Percentiles rank a stretch among this genome's conserved stretches.
These are phyloP conservation scores for Heliconius hewitsoni DNA, from an alignment of 1,140 invertebrate species.

Conservation along the genomic window DNA sequence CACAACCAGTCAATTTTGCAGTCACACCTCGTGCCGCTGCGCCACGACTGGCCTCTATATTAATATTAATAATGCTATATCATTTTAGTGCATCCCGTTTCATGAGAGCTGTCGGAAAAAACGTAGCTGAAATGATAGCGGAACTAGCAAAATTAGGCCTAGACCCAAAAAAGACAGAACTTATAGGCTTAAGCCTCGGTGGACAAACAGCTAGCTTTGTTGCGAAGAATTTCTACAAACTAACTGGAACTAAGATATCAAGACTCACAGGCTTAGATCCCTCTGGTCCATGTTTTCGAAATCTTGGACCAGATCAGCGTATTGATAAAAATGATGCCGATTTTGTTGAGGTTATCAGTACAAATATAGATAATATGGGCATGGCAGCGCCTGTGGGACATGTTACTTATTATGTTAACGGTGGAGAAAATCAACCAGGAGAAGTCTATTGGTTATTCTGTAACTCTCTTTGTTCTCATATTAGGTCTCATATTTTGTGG, in stretches of 20 bases:
- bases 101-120: conserved; percentile 27
- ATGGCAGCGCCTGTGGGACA: conserved; percentile 85
- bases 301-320: conserved; percentile 57
- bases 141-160: conserved; percentile 24
- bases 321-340: conserved; percentile 63
- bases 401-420: conserved; percentile 86
- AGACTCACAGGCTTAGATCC: conserved; percentile 64
- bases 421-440: conserved; percentile 85
- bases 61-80: background rate
- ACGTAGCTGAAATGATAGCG: conserved; percentile 33
- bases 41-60: too few relatives aligned
- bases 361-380: conserved; percentile 86
- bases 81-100: conserved; percentile 30
- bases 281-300: conserved; percentile 67
- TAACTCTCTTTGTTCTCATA: conserved; percentile 57
- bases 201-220: conserved; percentile 35
- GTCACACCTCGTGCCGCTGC: too few relatives aligned
- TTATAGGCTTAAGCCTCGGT: conserved; percentile 35
- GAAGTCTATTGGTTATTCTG: conserved; percentile 55
- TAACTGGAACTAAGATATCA: conserved; percentile 31
- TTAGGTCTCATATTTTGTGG: conserved; percentile 54
- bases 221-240: conserved; percentile 24
- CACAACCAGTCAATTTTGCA: too few relatives aligned
- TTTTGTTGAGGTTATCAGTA: conserved; percentile 83
- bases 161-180: conserved; percentile 28